Conservation (phyloP, 2,113 vertebrate genomes). For the Perca schrenkii region DNA sequence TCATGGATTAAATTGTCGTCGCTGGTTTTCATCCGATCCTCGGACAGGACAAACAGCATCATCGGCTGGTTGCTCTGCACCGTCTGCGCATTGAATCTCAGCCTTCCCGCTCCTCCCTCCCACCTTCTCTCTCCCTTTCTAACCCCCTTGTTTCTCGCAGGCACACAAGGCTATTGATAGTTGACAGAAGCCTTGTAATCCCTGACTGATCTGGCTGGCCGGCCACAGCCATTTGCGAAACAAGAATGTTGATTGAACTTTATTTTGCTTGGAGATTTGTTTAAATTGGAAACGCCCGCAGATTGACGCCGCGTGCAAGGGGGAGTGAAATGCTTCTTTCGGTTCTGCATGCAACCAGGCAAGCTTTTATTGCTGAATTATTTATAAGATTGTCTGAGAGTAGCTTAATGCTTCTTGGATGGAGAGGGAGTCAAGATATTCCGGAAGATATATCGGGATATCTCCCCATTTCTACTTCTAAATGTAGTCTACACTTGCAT, state of each 20-base stretch:
- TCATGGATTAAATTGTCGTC: slow-evolving; percentile 25
- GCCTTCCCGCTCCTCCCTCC: neutral
- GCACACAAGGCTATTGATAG: slow-evolving; percentile 79
- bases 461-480: neutral
- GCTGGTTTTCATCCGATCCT: slow-evolving; percentile 44
- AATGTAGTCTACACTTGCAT: neutral
- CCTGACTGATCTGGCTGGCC: slow-evolving; percentile 60
- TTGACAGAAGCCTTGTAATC: slow-evolving; percentile 77
- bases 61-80: slow-evolving; percentile 55
- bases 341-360: slow-evolving; percentile 73
- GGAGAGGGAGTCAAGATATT: slow-evolving; percentile 37
- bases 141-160: slow-evolving; percentile 32
- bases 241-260: slow-evolving; percentile 79
- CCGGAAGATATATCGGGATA: neutral
- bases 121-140: neutral
- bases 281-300: slow-evolving; percentile 65
- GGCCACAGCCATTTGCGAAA: slow-evolving; percentile 53
- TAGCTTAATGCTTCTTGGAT: slow-evolving; percentile 57
- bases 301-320: slow-evolving; percentile 49
- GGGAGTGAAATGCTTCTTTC: slow-evolving; percentile 21
- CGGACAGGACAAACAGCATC: slow-evolving; percentile 73
- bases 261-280: slow-evolving; percentile 65
- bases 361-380: slow-evolving; percentile 82
- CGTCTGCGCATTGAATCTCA: slow-evolving; percentile 62
- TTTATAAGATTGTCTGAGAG: slow-evolving; percentile 79